Conservation (phyloP, 2,113 vertebrate species). For the Nothobranchius furzeri region DNA sequence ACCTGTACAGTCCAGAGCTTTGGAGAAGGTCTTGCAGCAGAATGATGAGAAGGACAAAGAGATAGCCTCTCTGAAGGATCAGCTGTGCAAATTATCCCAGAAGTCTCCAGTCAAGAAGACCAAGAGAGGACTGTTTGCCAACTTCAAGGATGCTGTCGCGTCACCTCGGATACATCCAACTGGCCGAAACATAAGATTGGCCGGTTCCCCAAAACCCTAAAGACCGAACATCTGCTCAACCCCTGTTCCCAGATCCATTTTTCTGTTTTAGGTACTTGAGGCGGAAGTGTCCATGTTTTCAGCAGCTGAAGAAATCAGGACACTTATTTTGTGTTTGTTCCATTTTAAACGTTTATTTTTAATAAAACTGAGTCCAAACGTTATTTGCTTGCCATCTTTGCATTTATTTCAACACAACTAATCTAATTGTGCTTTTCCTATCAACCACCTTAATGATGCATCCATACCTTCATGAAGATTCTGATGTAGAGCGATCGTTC, state of each 20-base stretch:
- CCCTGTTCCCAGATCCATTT: too few relatives aligned
- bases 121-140: conserved; percentile 81
- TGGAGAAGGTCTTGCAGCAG: conserved; percentile 65
- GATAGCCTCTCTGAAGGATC: conserved; percentile 71
- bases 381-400: too few relatives aligned
- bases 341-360: too few relatives aligned
- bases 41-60: conserved; percentile 77
- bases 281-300: too few relatives aligned
- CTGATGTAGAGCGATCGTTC: background rate
- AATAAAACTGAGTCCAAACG: too few relatives aligned
- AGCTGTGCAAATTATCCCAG: conserved; percentile 59
- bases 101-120: conserved; percentile 72
- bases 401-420: too few relatives aligned
- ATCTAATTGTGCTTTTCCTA: too few relatives aligned
- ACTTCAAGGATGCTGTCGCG: conserved; percentile 81
- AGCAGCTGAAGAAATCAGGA: too few relatives aligned
- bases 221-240: conserved; percentile 4
- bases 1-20: conserved; percentile 28
- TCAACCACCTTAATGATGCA: too few relatives aligned
- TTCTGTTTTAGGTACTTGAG: background rate
- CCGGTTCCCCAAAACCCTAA: conserved; percentile 37
- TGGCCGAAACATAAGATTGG: conserved; percentile 52
- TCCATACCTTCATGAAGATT: background rate
- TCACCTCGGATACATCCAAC: conserved; percentile 62
- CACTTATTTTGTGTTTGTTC: background rate